Base-by-base conservation (phyloP, 2,888 invertebrate genomes). In the Acanthacorydalis orientalis region DNA sequence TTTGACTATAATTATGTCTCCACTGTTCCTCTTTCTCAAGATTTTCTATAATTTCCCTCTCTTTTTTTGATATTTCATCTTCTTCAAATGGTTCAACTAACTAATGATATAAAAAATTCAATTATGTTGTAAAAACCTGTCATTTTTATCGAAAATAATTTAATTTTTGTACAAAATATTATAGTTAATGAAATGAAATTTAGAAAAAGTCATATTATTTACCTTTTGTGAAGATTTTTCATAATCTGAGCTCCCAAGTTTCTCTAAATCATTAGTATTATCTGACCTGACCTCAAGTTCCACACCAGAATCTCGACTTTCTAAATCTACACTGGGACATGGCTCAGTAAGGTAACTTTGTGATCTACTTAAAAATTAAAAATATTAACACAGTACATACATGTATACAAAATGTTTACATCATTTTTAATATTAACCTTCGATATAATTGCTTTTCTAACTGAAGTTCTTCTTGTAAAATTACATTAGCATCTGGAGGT, bases 271-370 rank as follows among this genome's bases (percentile, higher is more conserved):
- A 9, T 8, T 12, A 4, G 16, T 16, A 8, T 42, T 35, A 43
- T 39, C 63, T 51, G 39, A 34, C 64, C 61, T 49, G 61, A 56
- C 23, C 50, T 82, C 81, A 9, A 82, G 70, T 57, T 82, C 82
- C 1, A 87, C 82, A 0, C 86, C 86, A 0, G 86, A 86, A 63
- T 86, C 86, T 48, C 85, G 74, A 54, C 82, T 82, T 55, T 82
- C 82, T 9, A 62, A 62, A 52, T 64, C 62, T 44, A 33, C 46
- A 42, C 75, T 68, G 59, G 68, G 53, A 57, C 68, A 65, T 34
- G 34, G 41, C 32, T 41, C 32, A 47, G 31, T 10, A 16, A 15
- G 15, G 10, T 38, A 34, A 11, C 39, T 41, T 40, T 47, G 31
- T 32, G 31, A 38, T 40, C 16, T 37, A 23, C 6, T 23, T 23